These are phyloP conservation scores for Strigops habroptila DNA, from an alignment of 2,113 vertebrate species.

Conservation along the genomic window DNA sequence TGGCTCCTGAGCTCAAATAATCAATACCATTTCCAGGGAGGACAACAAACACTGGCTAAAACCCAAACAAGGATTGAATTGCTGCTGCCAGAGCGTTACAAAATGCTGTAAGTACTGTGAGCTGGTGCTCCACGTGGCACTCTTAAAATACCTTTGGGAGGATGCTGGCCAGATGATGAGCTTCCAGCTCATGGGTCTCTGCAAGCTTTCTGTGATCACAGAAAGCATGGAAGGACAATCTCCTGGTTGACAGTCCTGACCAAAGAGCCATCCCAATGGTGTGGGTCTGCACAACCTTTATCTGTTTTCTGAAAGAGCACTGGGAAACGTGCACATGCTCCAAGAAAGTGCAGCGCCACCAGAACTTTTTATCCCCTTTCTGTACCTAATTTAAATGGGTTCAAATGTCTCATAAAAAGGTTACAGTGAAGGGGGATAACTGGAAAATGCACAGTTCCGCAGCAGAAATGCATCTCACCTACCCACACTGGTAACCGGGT, in stretches of 20 bases:
- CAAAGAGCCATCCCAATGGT: neutral
- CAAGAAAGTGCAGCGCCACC: neutral
- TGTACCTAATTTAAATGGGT: neutral
- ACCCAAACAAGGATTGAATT: neutral
- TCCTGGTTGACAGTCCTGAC: neutral
- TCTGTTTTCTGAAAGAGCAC: neutral
- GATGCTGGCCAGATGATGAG: neutral
- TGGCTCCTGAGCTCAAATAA: neutral
- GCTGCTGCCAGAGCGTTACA: accelerated
- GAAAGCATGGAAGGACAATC: neutral
- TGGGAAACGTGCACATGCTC: neutral
- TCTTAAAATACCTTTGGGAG: neutral
- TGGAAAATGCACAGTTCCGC: neutral
- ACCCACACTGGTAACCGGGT: neutral
- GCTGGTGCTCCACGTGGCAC: neutral
- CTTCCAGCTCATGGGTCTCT: neutral
- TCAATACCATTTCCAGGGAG: slow-evolving; percentile 9
- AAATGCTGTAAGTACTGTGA: neutral
- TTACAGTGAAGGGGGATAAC: neutral
- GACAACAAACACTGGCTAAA: neutral
- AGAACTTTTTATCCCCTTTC: neutral
- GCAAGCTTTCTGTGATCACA: neutral
- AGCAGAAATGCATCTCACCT: neutral
- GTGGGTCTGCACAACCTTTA: neutral
- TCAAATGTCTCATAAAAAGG: neutral